phyloP scores from a whole-genome alignment of 2,888 invertebrate species.

The Lasius fuliginosus region DNA sequence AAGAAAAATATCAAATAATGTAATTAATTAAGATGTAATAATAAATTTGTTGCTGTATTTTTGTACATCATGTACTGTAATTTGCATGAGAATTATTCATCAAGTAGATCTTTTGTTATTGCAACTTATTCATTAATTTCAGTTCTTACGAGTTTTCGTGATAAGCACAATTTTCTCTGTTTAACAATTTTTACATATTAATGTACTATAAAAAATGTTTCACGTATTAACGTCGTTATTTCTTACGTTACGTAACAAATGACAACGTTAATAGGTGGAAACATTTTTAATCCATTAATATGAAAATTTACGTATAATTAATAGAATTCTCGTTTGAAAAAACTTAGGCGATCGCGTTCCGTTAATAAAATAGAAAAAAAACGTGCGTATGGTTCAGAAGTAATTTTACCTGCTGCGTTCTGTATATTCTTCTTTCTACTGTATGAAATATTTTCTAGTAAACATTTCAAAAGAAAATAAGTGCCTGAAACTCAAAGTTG shows the following conservation, averaged over 20 bases:
- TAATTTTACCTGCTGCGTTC: background rate
- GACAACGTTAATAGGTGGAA: too few relatives aligned
- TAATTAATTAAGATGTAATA: background rate
- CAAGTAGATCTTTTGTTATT: background rate
- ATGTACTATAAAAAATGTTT: background rate
- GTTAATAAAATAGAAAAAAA: background rate
- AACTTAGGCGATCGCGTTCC: background rate
- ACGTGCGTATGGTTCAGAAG: background rate
- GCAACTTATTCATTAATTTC: background rate
- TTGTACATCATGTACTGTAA: background rate
- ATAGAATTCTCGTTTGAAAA: background rate
- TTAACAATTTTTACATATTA: background rate
- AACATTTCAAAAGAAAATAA: slow-evolving; percentile 41
- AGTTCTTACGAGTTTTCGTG: background rate
- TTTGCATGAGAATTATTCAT: background rate
- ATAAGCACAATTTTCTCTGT: background rate
- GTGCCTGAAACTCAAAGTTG: slow-evolving; percentile 33
- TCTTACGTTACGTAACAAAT: background rate
- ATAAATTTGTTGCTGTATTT: background rate
- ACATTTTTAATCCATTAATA: too few relatives aligned
- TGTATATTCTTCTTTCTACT: background rate
- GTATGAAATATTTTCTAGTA: slow-evolving; percentile 32
- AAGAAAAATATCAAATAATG: background rate
- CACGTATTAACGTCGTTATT: background rate
- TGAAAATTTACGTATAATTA: background rate